A percentile compares a stretch with the other conserved stretches of the same genome.
phyloP scores from a whole-genome alignment of 2,888 invertebrate species.

The Dorcus parallelipipedus region DNA sequence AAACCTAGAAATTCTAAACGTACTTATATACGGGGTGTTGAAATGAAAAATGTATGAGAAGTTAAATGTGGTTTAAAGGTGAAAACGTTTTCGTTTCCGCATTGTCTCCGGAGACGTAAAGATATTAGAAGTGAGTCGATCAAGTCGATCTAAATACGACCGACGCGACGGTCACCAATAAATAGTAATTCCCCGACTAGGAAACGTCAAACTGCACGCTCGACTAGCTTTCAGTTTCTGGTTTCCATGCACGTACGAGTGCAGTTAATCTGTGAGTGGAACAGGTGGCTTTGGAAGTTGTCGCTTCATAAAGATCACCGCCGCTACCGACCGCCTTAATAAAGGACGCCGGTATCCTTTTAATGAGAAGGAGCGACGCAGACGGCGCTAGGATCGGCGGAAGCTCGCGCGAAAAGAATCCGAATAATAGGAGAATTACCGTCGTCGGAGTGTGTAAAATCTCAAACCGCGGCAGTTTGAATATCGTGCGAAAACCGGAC shows the following conservation, averaged over 20 bases:
- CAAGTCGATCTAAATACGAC: constrained; percentile 14
- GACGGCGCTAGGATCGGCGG: neutral
- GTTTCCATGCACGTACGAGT: constrained; percentile 36
- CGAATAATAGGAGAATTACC: no score
- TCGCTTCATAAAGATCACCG: constrained; percentile 1
- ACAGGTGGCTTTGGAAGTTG: constrained; percentile 9
- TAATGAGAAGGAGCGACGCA: neutral
- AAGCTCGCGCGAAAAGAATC: no score
- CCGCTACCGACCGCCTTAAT: neutral
- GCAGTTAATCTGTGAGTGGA: constrained; percentile 11
- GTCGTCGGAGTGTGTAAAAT: no score
- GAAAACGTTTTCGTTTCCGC: neutral
- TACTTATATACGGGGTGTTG: no score
- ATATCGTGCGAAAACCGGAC: neutral
- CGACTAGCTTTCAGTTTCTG: constrained; percentile 29
- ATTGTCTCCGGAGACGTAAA: neutral
- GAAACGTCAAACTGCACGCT: constrained; percentile 30
- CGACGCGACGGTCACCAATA: constrained; percentile 28
- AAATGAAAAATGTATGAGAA: neutral
- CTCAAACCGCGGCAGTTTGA: neutral
- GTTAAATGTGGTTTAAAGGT: neutral
- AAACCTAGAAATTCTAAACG: no score
- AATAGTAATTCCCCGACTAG: constrained; percentile 31
- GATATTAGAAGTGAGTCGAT: neutral
- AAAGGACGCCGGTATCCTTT: neutral